These are phyloP conservation scores for Suncus etruscus DNA, from an alignment of 2,113 vertebrate species.

Conservation along the genomic window DNA sequence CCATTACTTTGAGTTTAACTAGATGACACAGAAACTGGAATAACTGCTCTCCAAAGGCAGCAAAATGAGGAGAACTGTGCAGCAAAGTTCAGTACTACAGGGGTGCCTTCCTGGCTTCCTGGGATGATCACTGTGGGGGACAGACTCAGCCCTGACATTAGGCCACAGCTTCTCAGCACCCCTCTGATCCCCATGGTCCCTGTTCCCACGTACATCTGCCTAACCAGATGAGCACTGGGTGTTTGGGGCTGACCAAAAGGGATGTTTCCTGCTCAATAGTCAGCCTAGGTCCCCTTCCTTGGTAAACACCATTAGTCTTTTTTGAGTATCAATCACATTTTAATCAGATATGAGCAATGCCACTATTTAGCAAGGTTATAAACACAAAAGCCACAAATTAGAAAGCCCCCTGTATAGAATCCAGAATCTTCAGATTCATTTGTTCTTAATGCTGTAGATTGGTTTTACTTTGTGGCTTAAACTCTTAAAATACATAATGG, in stretches of 20 bases:
- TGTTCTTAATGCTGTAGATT: slow-evolving; percentile 56
- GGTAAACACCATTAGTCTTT: slow-evolving; percentile 25
- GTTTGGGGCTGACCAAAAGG: background rate
- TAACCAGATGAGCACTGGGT: no score
- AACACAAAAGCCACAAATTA: background rate
- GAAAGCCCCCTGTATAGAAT: background rate
- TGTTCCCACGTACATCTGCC: background rate
- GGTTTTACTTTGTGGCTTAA: slow-evolving; percentile 47
- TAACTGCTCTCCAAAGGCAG: slow-evolving; percentile 45
- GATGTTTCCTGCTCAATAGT: slow-evolving; percentile 7
- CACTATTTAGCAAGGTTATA: slow-evolving; percentile 27
- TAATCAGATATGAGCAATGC: background rate
- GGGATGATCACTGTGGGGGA: no score
- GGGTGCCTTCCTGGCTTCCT: no score
- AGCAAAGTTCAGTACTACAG: background rate
- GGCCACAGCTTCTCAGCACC: no score
- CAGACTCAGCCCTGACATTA: no score
- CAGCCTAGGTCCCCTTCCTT: background rate
- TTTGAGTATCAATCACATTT: slow-evolving; percentile 14
- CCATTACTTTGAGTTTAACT: background rate
- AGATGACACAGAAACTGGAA: background rate
- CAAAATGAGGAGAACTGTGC: background rate
- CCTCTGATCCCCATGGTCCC: background rate
- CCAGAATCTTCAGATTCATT: slow-evolving; percentile 27
- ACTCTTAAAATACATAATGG: slow-evolving; percentile 36